phyloP scores from a whole-genome alignment of 2,797 vertebrate species.

The Platalea minor region DNA sequence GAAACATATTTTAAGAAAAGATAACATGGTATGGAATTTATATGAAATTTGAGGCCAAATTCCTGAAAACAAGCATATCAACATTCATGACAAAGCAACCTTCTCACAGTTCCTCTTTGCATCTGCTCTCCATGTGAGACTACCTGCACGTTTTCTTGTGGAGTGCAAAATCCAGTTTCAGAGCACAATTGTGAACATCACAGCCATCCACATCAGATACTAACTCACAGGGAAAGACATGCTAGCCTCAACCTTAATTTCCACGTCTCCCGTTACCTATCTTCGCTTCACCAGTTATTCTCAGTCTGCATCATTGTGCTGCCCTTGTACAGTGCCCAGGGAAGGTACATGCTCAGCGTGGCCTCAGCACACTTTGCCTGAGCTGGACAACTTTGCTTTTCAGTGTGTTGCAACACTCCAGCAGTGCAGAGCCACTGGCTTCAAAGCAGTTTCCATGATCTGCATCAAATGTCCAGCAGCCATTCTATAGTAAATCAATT shows the following conservation, averaged over 20 bases:
- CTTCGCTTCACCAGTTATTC: not conserved
- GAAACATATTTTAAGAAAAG: not conserved
- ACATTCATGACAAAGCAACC: not conserved
- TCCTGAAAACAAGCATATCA: not conserved
- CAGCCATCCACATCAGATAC: not conserved
- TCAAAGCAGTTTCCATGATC: not conserved
- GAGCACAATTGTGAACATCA: fast-evolving
- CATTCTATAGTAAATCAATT: not conserved
- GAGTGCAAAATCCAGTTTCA: not conserved
- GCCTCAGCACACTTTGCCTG: too few relatives aligned
- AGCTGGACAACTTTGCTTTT: not conserved
- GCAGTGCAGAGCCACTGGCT: not conserved
- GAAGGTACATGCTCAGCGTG: not conserved
- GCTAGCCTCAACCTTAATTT: not conserved
- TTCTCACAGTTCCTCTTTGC: not conserved
- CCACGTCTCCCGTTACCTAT: too few relatives aligned
- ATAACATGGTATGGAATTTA: not conserved
- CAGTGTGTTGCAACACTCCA: not conserved
- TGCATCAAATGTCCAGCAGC: not conserved
- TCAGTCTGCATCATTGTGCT: fast-evolving
- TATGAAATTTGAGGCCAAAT: not conserved
- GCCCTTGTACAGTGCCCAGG: not conserved
- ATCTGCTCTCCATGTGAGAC: not conserved
- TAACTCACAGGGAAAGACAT: not conserved
- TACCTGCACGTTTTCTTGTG: not conserved